Evolutionary conservation across 1,140 invertebrate genomes (phyloP).

Genomic region (Drusus annulatus): DNA sequence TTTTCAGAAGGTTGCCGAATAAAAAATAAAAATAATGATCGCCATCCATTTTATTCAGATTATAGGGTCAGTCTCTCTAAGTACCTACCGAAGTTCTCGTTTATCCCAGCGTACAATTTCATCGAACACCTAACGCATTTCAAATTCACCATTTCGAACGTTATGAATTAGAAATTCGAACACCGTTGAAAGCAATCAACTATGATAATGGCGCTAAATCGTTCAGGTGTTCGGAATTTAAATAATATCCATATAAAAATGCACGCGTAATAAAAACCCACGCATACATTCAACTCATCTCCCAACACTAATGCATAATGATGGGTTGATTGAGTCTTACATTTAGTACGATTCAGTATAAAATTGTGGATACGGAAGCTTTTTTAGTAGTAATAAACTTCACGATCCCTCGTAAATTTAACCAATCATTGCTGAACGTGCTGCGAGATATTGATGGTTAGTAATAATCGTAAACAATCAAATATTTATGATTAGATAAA

Average conservation of each 20-base stretch:
- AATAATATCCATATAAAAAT: slow-evolving; percentile 17
- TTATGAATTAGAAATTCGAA: slow-evolving; percentile 10
- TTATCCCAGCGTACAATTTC: slow-evolving; percentile 4
- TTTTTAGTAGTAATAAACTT: slow-evolving; percentile 14
- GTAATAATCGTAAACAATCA: too few relatives aligned
- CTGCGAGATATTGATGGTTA: too few relatives aligned
- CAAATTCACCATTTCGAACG: neutral
- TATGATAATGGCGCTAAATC: slow-evolving; percentile 39
- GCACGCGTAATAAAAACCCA: slow-evolving; percentile 29
- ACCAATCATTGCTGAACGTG: slow-evolving; percentile 1
- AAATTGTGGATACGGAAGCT: slow-evolving; percentile 7
- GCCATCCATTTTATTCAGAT: neutral
- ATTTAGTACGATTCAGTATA: neutral
- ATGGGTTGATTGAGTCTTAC: neutral
- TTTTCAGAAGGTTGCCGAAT: neutral
- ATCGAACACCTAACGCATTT: neutral
- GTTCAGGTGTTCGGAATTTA: slow-evolving; percentile 24
- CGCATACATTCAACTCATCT: slow-evolving; percentile 8
- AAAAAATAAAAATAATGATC: neutral
- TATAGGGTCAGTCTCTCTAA: neutral
- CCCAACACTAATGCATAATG: neutral
- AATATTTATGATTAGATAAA: too few relatives aligned
- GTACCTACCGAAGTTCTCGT: neutral
- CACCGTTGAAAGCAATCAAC: slow-evolving; percentile 32
- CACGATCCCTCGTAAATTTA: slow-evolving; percentile 16